Base-by-base conservation (phyloP, 2,113 vertebrate species). In the Indicator maculatus region DNA sequence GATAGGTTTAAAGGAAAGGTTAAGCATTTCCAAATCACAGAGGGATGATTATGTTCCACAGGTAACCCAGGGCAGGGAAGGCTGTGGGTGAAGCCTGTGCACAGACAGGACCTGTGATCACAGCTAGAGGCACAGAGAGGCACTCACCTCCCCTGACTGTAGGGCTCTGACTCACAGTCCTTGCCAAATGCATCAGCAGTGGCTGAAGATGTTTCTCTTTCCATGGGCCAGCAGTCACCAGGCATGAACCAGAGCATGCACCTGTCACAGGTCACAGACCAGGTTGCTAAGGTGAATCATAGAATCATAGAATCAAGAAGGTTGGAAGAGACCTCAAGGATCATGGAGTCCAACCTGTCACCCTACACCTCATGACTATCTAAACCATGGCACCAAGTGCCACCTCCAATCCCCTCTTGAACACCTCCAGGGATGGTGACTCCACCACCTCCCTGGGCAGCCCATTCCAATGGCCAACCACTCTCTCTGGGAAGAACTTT, bases 21-120 rank as follows among this genome's bases (percentile, higher is more conserved):
- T 91, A 71, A 83, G 65, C 31, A 50, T 81, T 67, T 86, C 69
- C 36, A 67, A 88, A 85, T 47, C 8, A 33, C 27, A 47, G 26
- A 11, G 16, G 33, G 39, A 52, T 91, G 31, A 50, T 24, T 80
- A 33, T 26, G 15, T 52, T 47, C 7, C 30, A 45, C 8, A 77
- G 47, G 83, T 61, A 72, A 71, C 30, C 14, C 12, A 30, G 45
- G 63, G 45, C 45, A 11, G 41, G 12, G 39, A 21, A 38, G n/a
- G 47, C 12, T 56, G 7, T 11, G 23, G 30, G 23, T 66, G 59
- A 87, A 80, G 56, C 2, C 11, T 28, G 67, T 14, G 60, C 71
- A 55, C 24, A 33, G 33, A 33, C 2, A 0, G 27, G 80, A 33
- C 1, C 0, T 14, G 31, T 28, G 60, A 38, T 61, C 73, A 87